phyloP scores from a whole-genome alignment of 2,888 invertebrate species.

The Agapetus fuscipes region DNA sequence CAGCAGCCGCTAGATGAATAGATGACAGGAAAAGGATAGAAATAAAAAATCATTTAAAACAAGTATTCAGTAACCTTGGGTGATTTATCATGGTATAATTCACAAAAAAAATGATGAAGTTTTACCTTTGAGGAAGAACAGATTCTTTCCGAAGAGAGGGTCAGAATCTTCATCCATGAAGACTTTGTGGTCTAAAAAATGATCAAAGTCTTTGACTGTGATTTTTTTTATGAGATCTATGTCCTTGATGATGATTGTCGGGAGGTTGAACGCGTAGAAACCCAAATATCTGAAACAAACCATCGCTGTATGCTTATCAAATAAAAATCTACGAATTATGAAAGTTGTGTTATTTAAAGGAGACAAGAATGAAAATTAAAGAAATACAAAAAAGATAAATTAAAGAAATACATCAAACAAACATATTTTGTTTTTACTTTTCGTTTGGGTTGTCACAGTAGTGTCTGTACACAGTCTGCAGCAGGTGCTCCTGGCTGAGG shows the following conservation, averaged over 20 bases:
- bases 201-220: constrained; percentile 27
- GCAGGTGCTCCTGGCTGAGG: constrained; percentile 14
- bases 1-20: too few relatives aligned
- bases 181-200: constrained; percentile 26
- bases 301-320: neutral
- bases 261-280: constrained; percentile 25
- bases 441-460: constrained; percentile 14
- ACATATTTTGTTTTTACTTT: too few relatives aligned
- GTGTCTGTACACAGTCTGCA: constrained; percentile 10
- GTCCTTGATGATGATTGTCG: constrained; percentile 25
- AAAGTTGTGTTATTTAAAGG: too few relatives aligned
- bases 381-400: neutral
- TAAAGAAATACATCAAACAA: too few relatives aligned
- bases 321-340: neutral
- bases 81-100: too few relatives aligned
- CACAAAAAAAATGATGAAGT: too few relatives aligned
- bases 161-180: constrained; percentile 26
- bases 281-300: constrained; percentile 23
- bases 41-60: too few relatives aligned
- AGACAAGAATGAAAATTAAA: too few relatives aligned
- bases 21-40: too few relatives aligned
- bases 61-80: too few relatives aligned
- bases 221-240: constrained; percentile 28
- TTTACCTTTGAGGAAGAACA: constrained; percentile 27
- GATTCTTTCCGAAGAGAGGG: constrained; percentile 26